Evolutionary conservation across 2,797 vertebrate genomes (phyloP), one percentile per base, ranked within the genome.

Genomic region (Kryptolebias ocellatus): DNA sequence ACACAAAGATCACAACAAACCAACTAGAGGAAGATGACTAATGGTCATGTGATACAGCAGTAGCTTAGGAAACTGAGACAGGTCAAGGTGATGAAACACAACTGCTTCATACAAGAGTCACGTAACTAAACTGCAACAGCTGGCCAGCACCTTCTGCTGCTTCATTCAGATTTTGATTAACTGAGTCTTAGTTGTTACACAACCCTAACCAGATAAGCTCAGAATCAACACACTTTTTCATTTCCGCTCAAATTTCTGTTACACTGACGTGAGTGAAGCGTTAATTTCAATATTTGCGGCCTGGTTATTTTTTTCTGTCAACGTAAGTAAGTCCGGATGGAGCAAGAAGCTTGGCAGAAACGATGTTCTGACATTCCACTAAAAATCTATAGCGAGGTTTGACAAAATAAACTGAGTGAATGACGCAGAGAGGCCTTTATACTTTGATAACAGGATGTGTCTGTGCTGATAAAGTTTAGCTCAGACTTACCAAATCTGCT

Each of bases 151-250:
- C 61, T 60, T 73, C 67, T 80, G 69, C 24, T 45, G 60, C 71
- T 80, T 74, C 63, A 76, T 74, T 80, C 72, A 65, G 60, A 53
- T 42, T 76, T 59, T 65, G 68, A 80, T 50, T 62, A 54, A 71
- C 71, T 53, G 49, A 64, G 24, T 49, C 65, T 34, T 49, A 59
- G 50, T 52, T 47, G 59, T 88, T 85, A 83, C 10, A 51, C 17
- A 86, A 85, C n/a, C 1, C 7, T 24, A 14, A 58, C 39, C 53
- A 64, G 67, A 70, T 53, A 27, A 73, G 67, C 62, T 28, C 24
- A 61, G 31, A 20, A 37, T 42, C 16, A 54, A 27, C 24, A 28
- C 67, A 79, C 39, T 50, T 51, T 18, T 34, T 83, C 20, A 64
- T 73, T 79, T 83, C 62, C 45, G 17, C 31, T 51, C 45, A 54